Evolutionary conservation across 1,140 invertebrate genomes (phyloP), one percentile per base, ranked within the genome.

Genomic region (Meteorus sp.): DNA sequence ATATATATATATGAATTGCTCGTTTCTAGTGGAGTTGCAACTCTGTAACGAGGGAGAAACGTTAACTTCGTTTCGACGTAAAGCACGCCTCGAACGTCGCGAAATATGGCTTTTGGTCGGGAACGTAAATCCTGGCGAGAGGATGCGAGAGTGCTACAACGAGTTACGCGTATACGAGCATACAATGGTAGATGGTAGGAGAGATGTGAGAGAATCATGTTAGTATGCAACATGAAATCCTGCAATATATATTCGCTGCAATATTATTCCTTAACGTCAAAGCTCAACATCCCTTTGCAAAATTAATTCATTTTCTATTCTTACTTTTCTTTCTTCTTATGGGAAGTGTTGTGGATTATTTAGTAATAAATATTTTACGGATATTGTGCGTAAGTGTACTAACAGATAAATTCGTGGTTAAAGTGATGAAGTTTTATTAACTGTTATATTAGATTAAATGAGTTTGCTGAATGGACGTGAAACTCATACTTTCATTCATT

Each of bases 31-130:
- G 29, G 22, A 20, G 11, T 35, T 52, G 29, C 29, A 15, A 52
- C 33, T 52, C 27, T 35, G 15, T 52, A 35, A 52, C 50, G 29
- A 20, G 29, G 17, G 33, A 52, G 29, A 39, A 19, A 23, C 50
- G 29, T n/a, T 35, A 37, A 33, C 50, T 15, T 52, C 50, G 13
- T 48, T 48, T 48, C 45, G 45, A 48, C 45, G 23, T 48, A 48
- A 48, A 48, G 45, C 45, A 48, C 45, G 11, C 45, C 45, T 29
- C 45, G 45, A 48, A 48, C 45, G 17, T 48, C n/a, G 45, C 22
- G 23, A 48, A 48, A 48, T 48, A 48, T 48, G 45, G 45, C 22
- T 48, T 48, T 27, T 3, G 45, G 45, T 48, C 15, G 27, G n/a
- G 50, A 52, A 22, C 29, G 50, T 33, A 52, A 37, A 35, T 33